Base-by-base conservation (phyloP, 2,113 vertebrate genomes). In the Oreamnos americanus region DNA sequence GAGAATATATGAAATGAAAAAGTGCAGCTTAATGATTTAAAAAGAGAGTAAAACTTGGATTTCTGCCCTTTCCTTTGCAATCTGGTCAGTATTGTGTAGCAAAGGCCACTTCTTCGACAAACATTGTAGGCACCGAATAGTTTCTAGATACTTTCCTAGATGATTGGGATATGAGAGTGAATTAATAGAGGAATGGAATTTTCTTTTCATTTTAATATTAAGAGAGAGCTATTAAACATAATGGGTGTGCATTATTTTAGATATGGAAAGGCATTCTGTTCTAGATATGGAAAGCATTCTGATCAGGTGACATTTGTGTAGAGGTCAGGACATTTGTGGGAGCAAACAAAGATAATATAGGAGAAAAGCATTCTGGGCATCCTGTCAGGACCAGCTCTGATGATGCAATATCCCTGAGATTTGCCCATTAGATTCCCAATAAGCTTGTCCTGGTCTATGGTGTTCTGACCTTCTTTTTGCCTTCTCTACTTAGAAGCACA, bases 101-200 rank as follows among this genome's bases (percentile, higher is more conserved):
- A 26, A 49, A 62, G 16, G 14, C 25, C 25, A 5, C 15, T 53
- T 17, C 60, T 39, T 26, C 25, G 49, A 43, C 15, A 78, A 43
- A 64, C 23, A 28, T 16, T 11, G 1, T 15, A 21, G 21, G 1
- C 12, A 15, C 10, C 2, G 2, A 6, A 8, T 33, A 14, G 28
- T n/a, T 87, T 94, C 33, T 79, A 25, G 28, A 62, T 3, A 23
- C 3, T 86, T 2, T 81, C 26, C 4, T 39, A 51, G 6, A 17
- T 64, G 45, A 58, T 10, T 84, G 67, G 30, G 23, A 64, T 33
- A 49, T 3, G 43, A 47, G 14, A 16, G 21, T 55, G 26, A 47
- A 19, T 3, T 23, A 51, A 39, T 3, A 60, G 8, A 25, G 9
- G 78, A 83, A 82, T 55, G 7, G n/a, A 62, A 89, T 64, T 96